A percentile compares a stretch with the other conserved stretches of the same genome.
phyloP scores from a whole-genome alignment of 2,888 invertebrate genomes.

The Calliscelio sp. region DNA sequence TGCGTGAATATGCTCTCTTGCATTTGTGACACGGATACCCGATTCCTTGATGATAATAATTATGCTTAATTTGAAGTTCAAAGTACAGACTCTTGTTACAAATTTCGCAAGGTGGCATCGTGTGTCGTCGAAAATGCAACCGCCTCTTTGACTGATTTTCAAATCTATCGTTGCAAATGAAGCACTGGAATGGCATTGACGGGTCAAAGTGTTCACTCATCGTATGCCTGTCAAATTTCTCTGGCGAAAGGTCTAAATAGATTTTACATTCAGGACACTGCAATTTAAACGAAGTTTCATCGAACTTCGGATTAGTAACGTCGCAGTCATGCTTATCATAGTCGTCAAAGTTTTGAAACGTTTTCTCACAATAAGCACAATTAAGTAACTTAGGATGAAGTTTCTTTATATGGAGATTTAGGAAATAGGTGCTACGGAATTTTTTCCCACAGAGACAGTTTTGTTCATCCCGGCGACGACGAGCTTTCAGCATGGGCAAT shows the following conservation, averaged over 20 bases:
- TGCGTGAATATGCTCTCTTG: conserved; percentile 77
- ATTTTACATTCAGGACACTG: conserved; percentile 74
- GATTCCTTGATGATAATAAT: conserved; percentile 80
- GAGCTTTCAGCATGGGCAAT: conserved; percentile 55
- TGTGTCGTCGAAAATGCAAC: conserved; percentile 76
- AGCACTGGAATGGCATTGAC: conserved; percentile 75
- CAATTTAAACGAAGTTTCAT: conserved; percentile 67
- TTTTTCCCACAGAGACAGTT: conserved; percentile 76
- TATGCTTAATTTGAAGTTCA: conserved; percentile 74
- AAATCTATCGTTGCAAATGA: conserved; percentile 77
- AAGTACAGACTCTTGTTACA: conserved; percentile 73
- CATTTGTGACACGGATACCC: conserved; percentile 82
- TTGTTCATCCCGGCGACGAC: conserved; percentile 58
- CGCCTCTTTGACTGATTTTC: conserved; percentile 64
- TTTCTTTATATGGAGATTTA: conserved; percentile 74
- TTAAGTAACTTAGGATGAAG: conserved; percentile 72
- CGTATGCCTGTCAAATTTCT: conserved; percentile 78
- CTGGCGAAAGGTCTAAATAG: conserved; percentile 50
- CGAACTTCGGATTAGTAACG: conserved; percentile 38
- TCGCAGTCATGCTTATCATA: conserved; percentile 77
- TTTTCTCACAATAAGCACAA: conserved; percentile 79
- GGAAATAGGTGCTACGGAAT: conserved; percentile 71
- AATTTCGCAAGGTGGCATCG: conserved; percentile 68
- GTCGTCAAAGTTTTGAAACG: conserved; percentile 64
- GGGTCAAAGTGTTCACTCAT: conserved; percentile 74